Evolutionary conservation across 1,140 invertebrate species (phyloP), one percentile per base, ranked within the genome.

Genomic region (Ips nitidus): DNA sequence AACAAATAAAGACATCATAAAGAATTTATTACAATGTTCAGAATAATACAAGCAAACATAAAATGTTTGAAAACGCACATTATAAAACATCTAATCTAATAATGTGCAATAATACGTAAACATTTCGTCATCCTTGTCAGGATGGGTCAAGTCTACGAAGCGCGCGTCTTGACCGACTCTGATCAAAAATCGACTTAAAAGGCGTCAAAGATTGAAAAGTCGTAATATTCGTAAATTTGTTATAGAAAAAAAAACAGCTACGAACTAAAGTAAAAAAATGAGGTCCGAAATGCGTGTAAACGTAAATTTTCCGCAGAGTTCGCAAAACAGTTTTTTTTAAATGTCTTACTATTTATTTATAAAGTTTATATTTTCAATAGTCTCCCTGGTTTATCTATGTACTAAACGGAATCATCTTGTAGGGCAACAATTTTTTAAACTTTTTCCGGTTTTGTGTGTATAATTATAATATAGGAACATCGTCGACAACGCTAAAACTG

Each of bases 31-130:
- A 43, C 55, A 69, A 61, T 61, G 52, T 55, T 59, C 45, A 47
- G 59, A 69, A 60, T 69, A 59, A 69, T 69, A 69, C 67, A 69
- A 69, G 67, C 67, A 61, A 69, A 69, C 58, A 56, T 55, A 57
- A 56, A 43, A 63, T 62, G 60, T 69, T 63, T 69, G 58, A 63
- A 69, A 50, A 52, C 59, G 67, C 67, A 69, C 67, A 69, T 62
- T 69, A 56, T 68, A 52, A 60, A 68, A 55, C 38, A 8, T 41
- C 58, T 69, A 69, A 57, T 69, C 58, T 61, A 56, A 52, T 59
- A 43, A 63, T 69, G 67, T 53, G 57, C 58, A 68, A 63, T 47
- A 63, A 45, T 36, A 8, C 42, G 61, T 63, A 59, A 66, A 66
- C 52, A 66, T 41, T 56, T 55, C 4, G 5, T 22, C 41, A 43